Evolutionary conservation across 2,113 vertebrate genomes (phyloP).

Genomic region (Chionis minor): DNA sequence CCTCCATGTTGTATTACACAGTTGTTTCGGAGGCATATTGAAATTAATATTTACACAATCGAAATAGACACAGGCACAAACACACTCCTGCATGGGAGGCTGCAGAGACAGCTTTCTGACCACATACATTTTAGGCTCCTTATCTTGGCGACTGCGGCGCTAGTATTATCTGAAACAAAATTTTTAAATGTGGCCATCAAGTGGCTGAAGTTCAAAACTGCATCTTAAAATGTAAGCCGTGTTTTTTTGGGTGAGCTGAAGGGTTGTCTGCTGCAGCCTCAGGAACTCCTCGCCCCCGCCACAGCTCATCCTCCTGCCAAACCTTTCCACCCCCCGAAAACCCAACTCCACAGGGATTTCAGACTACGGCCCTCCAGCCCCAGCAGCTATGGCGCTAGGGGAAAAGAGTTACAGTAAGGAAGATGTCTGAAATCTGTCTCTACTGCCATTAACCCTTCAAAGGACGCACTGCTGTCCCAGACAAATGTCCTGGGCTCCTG

Average conservation of each 20-base stretch:
- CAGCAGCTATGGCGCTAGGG: accelerated
- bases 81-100: neutral
- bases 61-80: neutral
- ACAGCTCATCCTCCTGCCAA: neutral
- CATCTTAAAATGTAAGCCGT: neutral
- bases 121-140: neutral
- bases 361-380: neutral
- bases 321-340: neutral
- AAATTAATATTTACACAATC: neutral
- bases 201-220: constrained; percentile 43
- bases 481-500: neutral
- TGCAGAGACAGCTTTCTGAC: neutral
- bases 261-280: neutral
- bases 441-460: neutral
- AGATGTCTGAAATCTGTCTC: neutral
- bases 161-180: neutral
- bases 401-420: neutral
- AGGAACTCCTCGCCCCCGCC: neutral
- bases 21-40: neutral
- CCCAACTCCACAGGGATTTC: neutral
- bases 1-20: neutral
- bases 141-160: neutral
- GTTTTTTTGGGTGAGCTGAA: neutral
- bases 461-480: neutral
- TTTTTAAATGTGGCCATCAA: constrained; percentile 58